phyloP scores from a whole-genome alignment of 37 sponge, comb jelly and placozoan species.

The Oscarella lobularis region DNA sequence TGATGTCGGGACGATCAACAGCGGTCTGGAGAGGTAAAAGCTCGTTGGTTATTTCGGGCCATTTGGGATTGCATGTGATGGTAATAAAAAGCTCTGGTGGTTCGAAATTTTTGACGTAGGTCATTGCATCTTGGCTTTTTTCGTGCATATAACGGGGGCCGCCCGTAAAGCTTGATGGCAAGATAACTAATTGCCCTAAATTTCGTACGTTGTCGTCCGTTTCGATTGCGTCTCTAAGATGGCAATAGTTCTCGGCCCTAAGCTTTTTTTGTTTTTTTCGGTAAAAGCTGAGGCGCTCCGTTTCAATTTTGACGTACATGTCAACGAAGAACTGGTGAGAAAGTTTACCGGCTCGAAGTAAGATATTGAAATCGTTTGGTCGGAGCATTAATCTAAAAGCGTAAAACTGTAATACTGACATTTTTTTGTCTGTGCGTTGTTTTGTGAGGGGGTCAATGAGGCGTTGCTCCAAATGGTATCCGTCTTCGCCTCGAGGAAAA shows the following conservation, averaged over 20 bases:
- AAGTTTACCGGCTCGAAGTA: no score
- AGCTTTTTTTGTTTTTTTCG: no score
- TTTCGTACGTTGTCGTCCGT: slow-evolving; percentile 8
- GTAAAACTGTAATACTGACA: no score
- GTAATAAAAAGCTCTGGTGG: slow-evolving; percentile 37
- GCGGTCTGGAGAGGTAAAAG: slow-evolving; percentile 23
- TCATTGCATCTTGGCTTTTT: slow-evolving; percentile 36
- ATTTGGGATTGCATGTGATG: slow-evolving; percentile 34
- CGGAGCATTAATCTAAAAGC: no score
- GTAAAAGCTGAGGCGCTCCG: no score
- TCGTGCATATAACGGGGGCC: slow-evolving; percentile 39
- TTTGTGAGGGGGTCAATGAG: slow-evolving; percentile 6
- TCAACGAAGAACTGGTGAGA: no score
- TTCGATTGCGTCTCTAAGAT: no score
- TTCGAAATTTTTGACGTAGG: slow-evolving; percentile 23
- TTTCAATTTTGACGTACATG: no score
- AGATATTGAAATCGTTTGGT: no score
- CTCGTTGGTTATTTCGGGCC: slow-evolving; percentile 28
- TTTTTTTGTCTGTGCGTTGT: no score
- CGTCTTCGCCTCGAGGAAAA: slow-evolving; percentile 15
- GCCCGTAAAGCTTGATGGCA: slow-evolving; percentile 45
- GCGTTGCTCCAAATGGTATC: slow-evolving; percentile 7
- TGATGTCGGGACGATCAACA: slow-evolving; percentile 32
- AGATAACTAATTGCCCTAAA: slow-evolving; percentile 27
- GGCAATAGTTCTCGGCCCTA: no score